Conservation (phyloP, 2,797 vertebrate genomes). For the Philypnodon macrostomus region DNA sequence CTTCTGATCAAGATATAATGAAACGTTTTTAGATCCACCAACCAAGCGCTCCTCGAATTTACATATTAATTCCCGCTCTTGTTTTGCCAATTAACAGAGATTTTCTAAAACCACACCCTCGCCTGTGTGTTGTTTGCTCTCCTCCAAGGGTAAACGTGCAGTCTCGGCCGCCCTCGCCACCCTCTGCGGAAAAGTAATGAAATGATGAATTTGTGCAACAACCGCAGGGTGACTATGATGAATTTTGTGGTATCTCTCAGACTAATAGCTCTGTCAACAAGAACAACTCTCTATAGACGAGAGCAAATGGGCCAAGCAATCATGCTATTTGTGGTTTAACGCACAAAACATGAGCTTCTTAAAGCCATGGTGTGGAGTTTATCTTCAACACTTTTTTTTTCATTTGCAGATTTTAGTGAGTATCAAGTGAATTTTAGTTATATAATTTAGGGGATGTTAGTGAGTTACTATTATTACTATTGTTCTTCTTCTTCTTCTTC, state of each 20-base stretch:
- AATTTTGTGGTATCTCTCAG: conserved; percentile 70
- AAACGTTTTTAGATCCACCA: conserved; percentile 66
- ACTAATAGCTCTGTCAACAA: conserved; percentile 73
- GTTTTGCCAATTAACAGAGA: conserved; percentile 35
- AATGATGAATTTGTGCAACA: conserved; percentile 72
- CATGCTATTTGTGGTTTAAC: conserved; percentile 66
- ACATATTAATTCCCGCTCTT: conserved; percentile 48
- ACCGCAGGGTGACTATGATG: conserved; percentile 72
- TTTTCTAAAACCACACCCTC: conserved; percentile 29
- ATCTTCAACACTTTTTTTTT: conserved; percentile 49
- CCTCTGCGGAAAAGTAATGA: conserved; percentile 60
- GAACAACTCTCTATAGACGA: conserved; percentile 61
- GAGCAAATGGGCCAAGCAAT: conserved; percentile 62
- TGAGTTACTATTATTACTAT: no score
- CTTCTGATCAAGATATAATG: conserved; percentile 69
- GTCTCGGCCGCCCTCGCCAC: conserved; percentile 35
- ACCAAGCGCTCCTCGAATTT: no score
- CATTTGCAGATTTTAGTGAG: neutral
- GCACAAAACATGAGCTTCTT: conserved; percentile 59
- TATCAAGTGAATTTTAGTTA: neutral
- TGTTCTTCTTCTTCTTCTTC: no score
- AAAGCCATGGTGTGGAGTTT: conserved; percentile 58
- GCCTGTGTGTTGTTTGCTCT: conserved; percentile 32
- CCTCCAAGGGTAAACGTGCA: conserved; percentile 22
- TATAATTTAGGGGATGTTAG: no score